phyloP scores from a whole-genome alignment of 2,113 vertebrate species.

The Engystomops pustulosus region DNA sequence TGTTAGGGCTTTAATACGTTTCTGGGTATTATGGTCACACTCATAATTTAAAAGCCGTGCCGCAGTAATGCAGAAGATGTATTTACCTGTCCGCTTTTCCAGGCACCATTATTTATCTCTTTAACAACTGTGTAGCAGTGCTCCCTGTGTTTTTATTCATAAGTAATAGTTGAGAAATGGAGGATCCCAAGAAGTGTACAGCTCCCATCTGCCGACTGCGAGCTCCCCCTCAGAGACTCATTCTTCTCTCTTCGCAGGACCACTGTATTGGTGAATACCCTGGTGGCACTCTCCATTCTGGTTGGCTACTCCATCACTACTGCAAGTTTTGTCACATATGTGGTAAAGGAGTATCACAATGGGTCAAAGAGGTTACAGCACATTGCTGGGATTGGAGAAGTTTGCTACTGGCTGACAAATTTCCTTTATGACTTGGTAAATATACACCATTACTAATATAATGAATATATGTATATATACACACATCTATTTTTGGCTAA shows the following conservation, averaged over 20 bases:
- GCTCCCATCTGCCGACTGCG: slow-evolving; percentile 29
- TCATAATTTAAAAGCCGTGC: slow-evolving; percentile 56
- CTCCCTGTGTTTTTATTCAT: slow-evolving; percentile 58
- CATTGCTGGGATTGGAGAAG: slow-evolving; percentile 89
- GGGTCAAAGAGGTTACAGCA: slow-evolving; percentile 93
- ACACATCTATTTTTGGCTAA: too few species aligned
- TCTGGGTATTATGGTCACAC: slow-evolving; percentile 21
- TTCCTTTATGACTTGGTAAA: slow-evolving; percentile 95
- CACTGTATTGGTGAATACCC: slow-evolving; percentile 84
- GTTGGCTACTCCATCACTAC: slow-evolving; percentile 93
- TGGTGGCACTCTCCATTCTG: slow-evolving; percentile 88
- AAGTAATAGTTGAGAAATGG: slow-evolving; percentile 51
- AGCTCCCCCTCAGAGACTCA: neutral
- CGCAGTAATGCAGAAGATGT: slow-evolving; percentile 55
- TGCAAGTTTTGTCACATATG: slow-evolving; percentile 90
- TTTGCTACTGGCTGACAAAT: slow-evolving; percentile 90
- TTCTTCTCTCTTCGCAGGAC: slow-evolving; percentile 71
- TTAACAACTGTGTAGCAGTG: slow-evolving; percentile 18
- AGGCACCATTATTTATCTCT: slow-evolving; percentile 56
- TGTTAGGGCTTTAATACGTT: slow-evolving; percentile 27
- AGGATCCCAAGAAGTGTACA: slow-evolving; percentile 36
- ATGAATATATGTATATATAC: too few species aligned
- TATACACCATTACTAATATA: too few species aligned
- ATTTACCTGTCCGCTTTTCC: slow-evolving; percentile 54
- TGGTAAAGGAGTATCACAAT: slow-evolving; percentile 88